A percentile compares a stretch with the other conserved stretches of the same genome.
These are phyloP conservation scores for Polypedilum pembai DNA, from an alignment of 1,140 invertebrate genomes.

Conservation along the genomic window DNA sequence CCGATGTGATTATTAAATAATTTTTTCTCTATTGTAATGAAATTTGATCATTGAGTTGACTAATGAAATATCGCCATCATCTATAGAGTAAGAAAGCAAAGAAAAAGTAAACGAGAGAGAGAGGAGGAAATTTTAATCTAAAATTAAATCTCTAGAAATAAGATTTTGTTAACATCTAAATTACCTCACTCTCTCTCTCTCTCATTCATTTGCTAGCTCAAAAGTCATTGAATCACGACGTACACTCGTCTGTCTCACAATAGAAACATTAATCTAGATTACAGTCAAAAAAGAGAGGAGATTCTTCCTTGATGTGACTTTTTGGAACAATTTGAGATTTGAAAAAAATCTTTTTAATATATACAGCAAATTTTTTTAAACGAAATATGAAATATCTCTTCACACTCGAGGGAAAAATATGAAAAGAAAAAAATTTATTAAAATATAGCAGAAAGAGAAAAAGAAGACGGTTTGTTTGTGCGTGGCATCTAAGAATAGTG, in stretches of 20 bases:
- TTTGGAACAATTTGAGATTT: not conserved
- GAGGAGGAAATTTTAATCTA: too few relatives aligned
- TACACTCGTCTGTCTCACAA: not conserved
- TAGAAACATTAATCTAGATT: slow-evolving; percentile 22
- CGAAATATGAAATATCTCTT: slow-evolving; percentile 1
- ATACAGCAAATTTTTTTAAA: not conserved
- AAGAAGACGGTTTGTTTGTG: not conserved
- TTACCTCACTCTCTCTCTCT: not conserved
- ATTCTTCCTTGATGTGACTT: not conserved
- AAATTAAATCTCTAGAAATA: too few relatives aligned
- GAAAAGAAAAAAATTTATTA: not conserved
- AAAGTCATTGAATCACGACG: too few relatives aligned
- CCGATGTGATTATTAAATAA: too few relatives aligned
- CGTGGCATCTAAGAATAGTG: not conserved
- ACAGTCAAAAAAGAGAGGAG: not conserved
- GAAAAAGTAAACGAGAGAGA: too few relatives aligned
- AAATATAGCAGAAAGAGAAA: not conserved
- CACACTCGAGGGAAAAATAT: not conserved
- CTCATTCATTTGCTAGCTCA: too few relatives aligned
- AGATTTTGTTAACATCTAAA: too few relatives aligned
- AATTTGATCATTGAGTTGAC: too few relatives aligned
- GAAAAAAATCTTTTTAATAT: not conserved
- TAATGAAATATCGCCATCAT: too few relatives aligned
- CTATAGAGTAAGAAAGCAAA: too few relatives aligned
- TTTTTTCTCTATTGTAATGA: too few relatives aligned